Base-by-base conservation (phyloP, 2,888 invertebrate species). In the Leucophenga montana region DNA sequence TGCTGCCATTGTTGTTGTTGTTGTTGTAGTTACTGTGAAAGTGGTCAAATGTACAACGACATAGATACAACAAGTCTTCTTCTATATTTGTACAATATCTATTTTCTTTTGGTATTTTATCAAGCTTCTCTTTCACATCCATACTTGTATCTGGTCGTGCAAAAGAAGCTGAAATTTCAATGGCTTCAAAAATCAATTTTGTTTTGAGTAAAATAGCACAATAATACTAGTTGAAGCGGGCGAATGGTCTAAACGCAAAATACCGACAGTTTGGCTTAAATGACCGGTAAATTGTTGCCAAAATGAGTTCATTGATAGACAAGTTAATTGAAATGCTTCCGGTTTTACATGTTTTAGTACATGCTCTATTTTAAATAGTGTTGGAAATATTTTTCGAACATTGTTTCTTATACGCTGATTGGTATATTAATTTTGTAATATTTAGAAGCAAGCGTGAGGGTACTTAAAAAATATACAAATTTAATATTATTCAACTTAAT, bases 111-210 rank as follows among this genome's bases (percentile, higher is more conserved):
- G 22, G 46, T 27, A 18, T 50, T 50, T 39, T 64, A 22, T 48
- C 46, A 22, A n/a, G 9, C 20, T 46, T 48, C 46, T 46, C 20
- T 46, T 62, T 62, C 46, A 46, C 22, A 46, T 22, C 8, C 50
- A 16, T 50, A 13, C 6, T 50, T 46, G 27, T 59, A 59, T 33
- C 59, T 59, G 33, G 59, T 59, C 27, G 27, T 6, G 59, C 18
- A 59, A 18, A 1, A n/a, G 27, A 1, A 11, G 50, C 3, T 18
- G 50, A 16, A 46, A 46, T 20, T 64, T 46, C 20, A 85, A 85
- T 82, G 84, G 84, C 82, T 84, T 84, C 85, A 75, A 85, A 84
- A 84, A 84, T 84, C 85, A 81, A 84, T 84, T 73, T 66, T 39
- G 80, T 78, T 80, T 76, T 73, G 73, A 70, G 76, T 59, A 77